phyloP scores from a whole-genome alignment of 1,140 invertebrate genomes.

The Calliphora vicina region DNA sequence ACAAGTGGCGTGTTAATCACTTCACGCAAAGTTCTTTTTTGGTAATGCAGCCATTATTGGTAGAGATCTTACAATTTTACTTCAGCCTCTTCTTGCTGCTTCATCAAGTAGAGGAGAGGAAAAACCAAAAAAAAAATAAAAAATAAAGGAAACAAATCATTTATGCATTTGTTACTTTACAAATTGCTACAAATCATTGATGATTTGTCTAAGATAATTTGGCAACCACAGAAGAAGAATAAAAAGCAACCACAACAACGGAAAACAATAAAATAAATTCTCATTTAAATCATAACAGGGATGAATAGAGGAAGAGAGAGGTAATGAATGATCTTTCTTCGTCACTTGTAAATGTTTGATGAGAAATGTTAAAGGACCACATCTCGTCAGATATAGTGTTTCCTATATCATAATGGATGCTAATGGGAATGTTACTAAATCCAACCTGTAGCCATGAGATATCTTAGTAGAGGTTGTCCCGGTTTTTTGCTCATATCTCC shows the following conservation, averaged over 20 bases:
- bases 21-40: slow-evolving; percentile 13
- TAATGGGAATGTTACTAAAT: too few species aligned
- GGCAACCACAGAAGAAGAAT: neutral
- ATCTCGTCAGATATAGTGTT: too few species aligned
- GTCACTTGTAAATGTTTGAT: too few species aligned
- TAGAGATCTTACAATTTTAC: neutral
- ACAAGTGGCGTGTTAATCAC: slow-evolving; percentile 34
- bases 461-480: too few species aligned
- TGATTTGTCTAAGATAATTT: slow-evolving; percentile 34
- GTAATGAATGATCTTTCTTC: too few species aligned
- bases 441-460: too few species aligned
- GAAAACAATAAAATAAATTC: slow-evolving; percentile 20
- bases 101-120: neutral
- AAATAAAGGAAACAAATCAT: slow-evolving; percentile 2
- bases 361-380: too few species aligned
- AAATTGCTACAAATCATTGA: slow-evolving; percentile 34
- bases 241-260: neutral
- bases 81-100: neutral
- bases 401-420: too few species aligned
- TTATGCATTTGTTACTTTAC: slow-evolving; percentile 9
- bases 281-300: slow-evolving; percentile 30
- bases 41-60: neutral
- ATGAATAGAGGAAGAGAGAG: too few species aligned
- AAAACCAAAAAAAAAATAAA: neutral
- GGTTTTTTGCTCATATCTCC: too few species aligned